Evolutionary conservation across 1,140 invertebrate species (phyloP).

Genomic region (Drosophila prosaltans): DNA sequence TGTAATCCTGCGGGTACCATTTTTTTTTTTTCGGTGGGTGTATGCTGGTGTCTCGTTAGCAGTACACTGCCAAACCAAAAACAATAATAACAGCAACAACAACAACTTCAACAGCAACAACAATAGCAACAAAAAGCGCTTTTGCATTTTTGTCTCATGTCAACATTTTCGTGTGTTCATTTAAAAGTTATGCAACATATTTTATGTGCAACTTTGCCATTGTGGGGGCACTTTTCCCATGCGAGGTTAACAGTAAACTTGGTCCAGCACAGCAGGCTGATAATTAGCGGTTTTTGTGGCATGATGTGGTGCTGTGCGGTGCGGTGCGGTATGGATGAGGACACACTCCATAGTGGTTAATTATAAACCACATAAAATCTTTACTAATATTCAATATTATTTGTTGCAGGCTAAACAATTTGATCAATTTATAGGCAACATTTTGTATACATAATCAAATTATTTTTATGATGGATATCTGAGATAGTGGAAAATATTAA

Average conservation of each 20-base stretch:
- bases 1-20: slow-evolving; percentile 49
- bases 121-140: background rate
- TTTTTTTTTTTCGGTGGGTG: too few relatives aligned
- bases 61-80: slow-evolving; percentile 23
- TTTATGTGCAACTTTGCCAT: slow-evolving; percentile 48
- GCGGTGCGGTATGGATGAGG: slow-evolving; percentile 18
- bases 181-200: slow-evolving; percentile 62
- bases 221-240: background rate
- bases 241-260: slow-evolving; percentile 6
- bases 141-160: slow-evolving; percentile 29
- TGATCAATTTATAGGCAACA: background rate
- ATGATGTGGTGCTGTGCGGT: background rate
- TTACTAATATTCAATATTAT: background rate
- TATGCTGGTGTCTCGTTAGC: slow-evolving; percentile 37
- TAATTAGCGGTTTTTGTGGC: slow-evolving; percentile 60
- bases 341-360: slow-evolving; percentile 48
- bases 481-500: background rate
- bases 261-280: slow-evolving; percentile 28
- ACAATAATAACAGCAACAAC: slow-evolving; percentile 33
- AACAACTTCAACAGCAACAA: slow-evolving; percentile 17
- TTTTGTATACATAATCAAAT: background rate
- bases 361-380: slow-evolving; percentile 53
- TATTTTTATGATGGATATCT: background rate
- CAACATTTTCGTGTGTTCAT: slow-evolving; percentile 47
- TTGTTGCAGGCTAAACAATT: background rate